Conservation (phyloP, 2,888 invertebrate genomes). For the Caenorhabditis sp. region DNA sequence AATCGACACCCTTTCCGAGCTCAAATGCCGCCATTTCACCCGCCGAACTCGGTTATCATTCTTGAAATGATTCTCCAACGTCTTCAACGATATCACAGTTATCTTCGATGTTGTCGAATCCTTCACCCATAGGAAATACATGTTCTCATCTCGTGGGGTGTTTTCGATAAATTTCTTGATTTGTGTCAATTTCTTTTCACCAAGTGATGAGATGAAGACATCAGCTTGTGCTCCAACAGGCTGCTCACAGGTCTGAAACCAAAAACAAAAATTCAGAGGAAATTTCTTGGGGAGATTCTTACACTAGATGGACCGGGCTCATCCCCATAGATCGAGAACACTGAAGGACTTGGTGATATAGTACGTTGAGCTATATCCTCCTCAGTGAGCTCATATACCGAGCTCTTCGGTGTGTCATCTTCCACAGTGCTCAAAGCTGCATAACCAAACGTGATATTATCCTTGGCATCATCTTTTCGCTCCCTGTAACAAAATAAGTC, state of each 20-base stretch:
- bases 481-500: too few species aligned
- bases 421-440: slow-evolving; percentile 41
- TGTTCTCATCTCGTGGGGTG: slow-evolving; percentile 48
- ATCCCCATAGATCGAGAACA: slow-evolving; percentile 54
- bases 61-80: slow-evolving; percentile 52
- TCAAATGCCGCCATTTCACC: slow-evolving; percentile 56
- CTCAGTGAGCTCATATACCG: background rate
- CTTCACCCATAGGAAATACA: slow-evolving; percentile 55
- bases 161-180: slow-evolving; percentile 49
- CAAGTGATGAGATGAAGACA: slow-evolving; percentile 45
- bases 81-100: slow-evolving; percentile 53
- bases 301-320: slow-evolving; percentile 48
- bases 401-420: slow-evolving; percentile 10
- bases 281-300: background rate
- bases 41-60: slow-evolving; percentile 48
- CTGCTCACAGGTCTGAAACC: slow-evolving; percentile 50
- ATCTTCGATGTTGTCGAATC: slow-evolving; percentile 50
- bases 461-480: slow-evolving; percentile 28
- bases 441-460: slow-evolving; percentile 38
- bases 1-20: slow-evolving; percentile 48
- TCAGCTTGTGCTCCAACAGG: slow-evolving; percentile 55
- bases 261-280: background rate
- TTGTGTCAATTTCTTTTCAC: slow-evolving; percentile 48
- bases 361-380: slow-evolving; percentile 10
- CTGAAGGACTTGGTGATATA: slow-evolving; percentile 39